A percentile compares a stretch with the other conserved stretches of the same genome.
These are phyloP conservation scores for Seladonia tumulorum DNA, from an alignment of 2,888 invertebrate species.

Conservation along the genomic window DNA sequence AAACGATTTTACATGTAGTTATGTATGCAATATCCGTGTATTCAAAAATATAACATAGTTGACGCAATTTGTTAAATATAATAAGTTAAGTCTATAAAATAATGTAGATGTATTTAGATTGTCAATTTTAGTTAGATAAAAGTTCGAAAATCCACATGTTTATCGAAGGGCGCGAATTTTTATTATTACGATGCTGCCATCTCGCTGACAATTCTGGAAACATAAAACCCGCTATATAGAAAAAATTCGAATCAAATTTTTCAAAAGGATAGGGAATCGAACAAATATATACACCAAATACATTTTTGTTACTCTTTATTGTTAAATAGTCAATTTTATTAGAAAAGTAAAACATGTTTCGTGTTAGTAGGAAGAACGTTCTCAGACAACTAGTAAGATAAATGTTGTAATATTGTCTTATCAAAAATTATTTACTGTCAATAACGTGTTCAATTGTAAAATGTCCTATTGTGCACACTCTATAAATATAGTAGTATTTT, in stretches of 20 bases:
- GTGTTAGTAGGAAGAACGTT: not conserved
- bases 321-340: not conserved
- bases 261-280: not conserved
- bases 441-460: not conserved
- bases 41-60: not conserved
- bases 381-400: not conserved
- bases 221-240: not conserved
- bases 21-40: not conserved
- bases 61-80: not conserved
- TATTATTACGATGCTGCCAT: not conserved
- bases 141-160: slow-evolving; percentile 16
- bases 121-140: not conserved
- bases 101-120: not conserved
- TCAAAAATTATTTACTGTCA: not conserved
- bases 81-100: not conserved
- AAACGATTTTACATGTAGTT: not conserved
- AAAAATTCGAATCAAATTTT: not conserved
- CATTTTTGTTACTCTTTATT: not conserved
- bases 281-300: not conserved
- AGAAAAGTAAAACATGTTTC: not conserved
- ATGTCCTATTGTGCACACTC: not conserved
- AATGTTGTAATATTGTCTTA: not conserved
- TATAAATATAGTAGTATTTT: not conserved
- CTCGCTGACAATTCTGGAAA: not conserved
- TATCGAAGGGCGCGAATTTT: not conserved